A percentile compares a stretch with the other conserved stretches of the same genome.
Evolutionary conservation across 2,888 invertebrate genomes (phyloP).

Genomic region (Cistogaster globosa): DNA sequence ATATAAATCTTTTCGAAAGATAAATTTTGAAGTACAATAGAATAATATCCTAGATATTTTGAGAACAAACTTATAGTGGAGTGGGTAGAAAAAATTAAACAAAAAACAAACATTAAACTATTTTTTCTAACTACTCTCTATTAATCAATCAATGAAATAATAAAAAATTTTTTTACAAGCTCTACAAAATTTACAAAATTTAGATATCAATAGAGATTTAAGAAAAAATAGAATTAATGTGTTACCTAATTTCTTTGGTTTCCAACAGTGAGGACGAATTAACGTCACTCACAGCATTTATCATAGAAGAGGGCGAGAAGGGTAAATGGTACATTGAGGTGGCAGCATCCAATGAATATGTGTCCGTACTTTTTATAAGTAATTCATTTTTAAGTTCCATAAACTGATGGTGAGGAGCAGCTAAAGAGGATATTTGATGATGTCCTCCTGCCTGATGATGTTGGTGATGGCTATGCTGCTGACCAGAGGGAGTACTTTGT

Average conservation of each 20-base stretch:
- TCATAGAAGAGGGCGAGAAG: slow-evolving; percentile 82
- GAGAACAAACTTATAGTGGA: no score
- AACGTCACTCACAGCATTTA: slow-evolving; percentile 82
- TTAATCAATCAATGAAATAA: slow-evolving; percentile 38
- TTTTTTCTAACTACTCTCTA: slow-evolving; percentile 35
- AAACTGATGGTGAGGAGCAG: slow-evolving; percentile 78
- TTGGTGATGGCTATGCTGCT: slow-evolving; percentile 68
- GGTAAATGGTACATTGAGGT: slow-evolving; percentile 82
- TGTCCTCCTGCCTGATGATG: slow-evolving; percentile 68
- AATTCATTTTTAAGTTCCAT: slow-evolving; percentile 82
- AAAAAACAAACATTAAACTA: slow-evolving; percentile 2
- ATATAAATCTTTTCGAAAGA: neutral
- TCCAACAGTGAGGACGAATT: slow-evolving; percentile 80
- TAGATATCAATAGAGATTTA: slow-evolving; percentile 46
- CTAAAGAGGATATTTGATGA: slow-evolving; percentile 55
- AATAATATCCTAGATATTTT: no score
- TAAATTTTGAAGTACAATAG: slow-evolving; percentile 1
- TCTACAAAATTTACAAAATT: slow-evolving; percentile 41
- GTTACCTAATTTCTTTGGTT: slow-evolving; percentile 83
- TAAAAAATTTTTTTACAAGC: slow-evolving; percentile 20
- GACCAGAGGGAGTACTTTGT: slow-evolving; percentile 37
- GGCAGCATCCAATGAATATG: slow-evolving; percentile 80
- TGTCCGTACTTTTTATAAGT: slow-evolving; percentile 79
- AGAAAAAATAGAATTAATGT: slow-evolving; percentile 49
- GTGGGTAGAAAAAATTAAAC: neutral